Percentiles rank a stretch among this genome's conserved stretches.
Conservation (phyloP, 2,113 vertebrate species). For the Chlorocebus sabaeus region DNA sequence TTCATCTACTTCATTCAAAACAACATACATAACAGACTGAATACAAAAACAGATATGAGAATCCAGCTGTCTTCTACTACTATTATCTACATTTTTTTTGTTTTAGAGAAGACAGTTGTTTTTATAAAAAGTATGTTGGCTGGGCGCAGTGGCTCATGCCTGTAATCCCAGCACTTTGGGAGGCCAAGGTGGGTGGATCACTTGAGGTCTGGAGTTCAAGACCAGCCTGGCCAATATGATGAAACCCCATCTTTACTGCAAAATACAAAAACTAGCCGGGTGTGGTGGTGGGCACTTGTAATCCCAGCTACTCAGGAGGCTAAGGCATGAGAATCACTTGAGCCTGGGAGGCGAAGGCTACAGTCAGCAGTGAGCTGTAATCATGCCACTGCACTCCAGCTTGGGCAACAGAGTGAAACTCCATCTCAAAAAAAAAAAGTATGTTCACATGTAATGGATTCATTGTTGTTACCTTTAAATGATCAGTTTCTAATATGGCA, state of each 20-base stretch:
- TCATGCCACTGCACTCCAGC: neutral
- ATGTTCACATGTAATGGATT: too few species aligned
- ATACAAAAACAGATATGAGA: neutral
- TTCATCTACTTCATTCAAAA: conserved; percentile 13
- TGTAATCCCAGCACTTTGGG: neutral
- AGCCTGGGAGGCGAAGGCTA: neutral
- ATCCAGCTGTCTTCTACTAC: neutral
- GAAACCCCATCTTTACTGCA: neutral
- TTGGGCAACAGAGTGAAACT: neutral
- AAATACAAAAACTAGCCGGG: neutral
- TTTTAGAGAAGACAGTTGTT: neutral
- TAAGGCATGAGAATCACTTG: neutral
- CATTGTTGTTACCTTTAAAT: too few species aligned
- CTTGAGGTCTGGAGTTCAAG: neutral
- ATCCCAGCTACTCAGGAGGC: neutral
- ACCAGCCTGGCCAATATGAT: neutral
- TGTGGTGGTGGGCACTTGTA: neutral
- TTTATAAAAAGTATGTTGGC: conserved; percentile 2
- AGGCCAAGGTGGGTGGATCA: neutral
- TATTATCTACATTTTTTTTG: neutral
- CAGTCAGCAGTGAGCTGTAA: neutral
- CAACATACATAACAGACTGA: neutral
- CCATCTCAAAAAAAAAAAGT: neutral
- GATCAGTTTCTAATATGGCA: too few species aligned
- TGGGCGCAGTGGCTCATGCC: neutral